Conservation (phyloP, 2,888 invertebrate genomes). For the Antitype chi region DNA sequence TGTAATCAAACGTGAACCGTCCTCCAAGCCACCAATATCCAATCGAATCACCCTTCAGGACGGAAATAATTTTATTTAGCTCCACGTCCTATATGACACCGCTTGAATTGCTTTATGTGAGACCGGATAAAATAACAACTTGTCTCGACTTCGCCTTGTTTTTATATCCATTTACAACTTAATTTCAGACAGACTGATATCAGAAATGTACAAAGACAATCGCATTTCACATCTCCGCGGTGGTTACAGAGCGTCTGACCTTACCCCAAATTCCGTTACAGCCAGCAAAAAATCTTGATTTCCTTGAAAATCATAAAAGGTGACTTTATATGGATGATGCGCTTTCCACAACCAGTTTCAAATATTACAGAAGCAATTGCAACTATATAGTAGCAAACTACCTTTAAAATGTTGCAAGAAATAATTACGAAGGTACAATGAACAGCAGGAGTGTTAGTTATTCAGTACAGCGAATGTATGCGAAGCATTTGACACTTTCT, state of each 20-base stretch:
- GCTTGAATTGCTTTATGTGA: constrained; percentile 63
- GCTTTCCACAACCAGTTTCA: constrained; percentile 35
- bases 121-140: constrained; percentile 46
- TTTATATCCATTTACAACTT: constrained; percentile 32
- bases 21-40: constrained; percentile 80
- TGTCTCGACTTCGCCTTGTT: constrained; percentile 20
- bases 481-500: constrained; percentile 86
- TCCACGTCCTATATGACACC: constrained; percentile 64
- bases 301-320: constrained; percentile 63
- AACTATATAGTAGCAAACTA: constrained; percentile 38
- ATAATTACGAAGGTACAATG: constrained; percentile 69
- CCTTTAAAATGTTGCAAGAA: constrained; percentile 66
- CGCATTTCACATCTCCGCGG: constrained; percentile 50
- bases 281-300: constrained; percentile 58
- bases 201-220: constrained; percentile 40
- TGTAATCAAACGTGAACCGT: constrained; percentile 85
- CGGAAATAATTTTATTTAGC: constrained; percentile 75
- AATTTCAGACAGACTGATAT: constrained; percentile 23
- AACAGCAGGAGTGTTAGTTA: constrained; percentile 72
- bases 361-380: constrained; percentile 17
- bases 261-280: constrained; percentile 65
- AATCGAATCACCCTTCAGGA: constrained; percentile 77
- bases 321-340: constrained; percentile 51
- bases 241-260: constrained; percentile 56
- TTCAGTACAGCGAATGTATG: constrained; percentile 78